Evolutionary conservation across 2,888 invertebrate genomes (phyloP), one percentile per base, ranked within the genome.

Genomic region (Lissocephala sabroskyi): DNA sequence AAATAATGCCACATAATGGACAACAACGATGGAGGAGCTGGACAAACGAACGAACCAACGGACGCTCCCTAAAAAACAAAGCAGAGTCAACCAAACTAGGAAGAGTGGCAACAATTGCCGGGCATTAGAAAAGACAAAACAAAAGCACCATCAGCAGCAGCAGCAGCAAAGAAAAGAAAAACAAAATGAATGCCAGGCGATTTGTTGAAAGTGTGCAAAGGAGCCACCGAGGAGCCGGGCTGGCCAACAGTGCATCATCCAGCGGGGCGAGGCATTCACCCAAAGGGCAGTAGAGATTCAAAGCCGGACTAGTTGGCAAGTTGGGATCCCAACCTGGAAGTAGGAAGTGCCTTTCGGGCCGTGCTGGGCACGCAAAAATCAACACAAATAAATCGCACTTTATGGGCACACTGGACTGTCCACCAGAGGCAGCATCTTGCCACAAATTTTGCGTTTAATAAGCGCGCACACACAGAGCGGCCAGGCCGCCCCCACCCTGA

Each of bases 341-440:
- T 73, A 68, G 68, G 68, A 68, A 68, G 73, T 68, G 54, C 43
- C 45, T 36, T 23, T 23, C 7, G 3, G 13, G 35, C 16, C 30
- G 43, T 40, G 45, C 35, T 37, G 39, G 32, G 39, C 39, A 39
- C 39, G 19, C 19, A 39, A 23, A 73, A 73, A 76, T 73, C 76
- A 78, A 73, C 73, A 73, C 71, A 70, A 78, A 73, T 73, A 73
- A 73, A 78, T 73, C 76, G 78, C 71, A 62, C 77, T 71, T 77
- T 73, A 71, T 71, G 61, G 77, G 49, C 59, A 52, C 28, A 56
- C 29, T 49, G 56, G 60, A 60, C 45, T 47, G 50, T 47, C 42
- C 46, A 50, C 30, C 14, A 44, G 35, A 46, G 54, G n/a, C 57
- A 42, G 56, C 70, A 51, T 53, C 74, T 76, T 68, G 64, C 78